Conservation (phyloP, 2,113 vertebrate genomes). For the Neolamprologus fasciatus region DNA sequence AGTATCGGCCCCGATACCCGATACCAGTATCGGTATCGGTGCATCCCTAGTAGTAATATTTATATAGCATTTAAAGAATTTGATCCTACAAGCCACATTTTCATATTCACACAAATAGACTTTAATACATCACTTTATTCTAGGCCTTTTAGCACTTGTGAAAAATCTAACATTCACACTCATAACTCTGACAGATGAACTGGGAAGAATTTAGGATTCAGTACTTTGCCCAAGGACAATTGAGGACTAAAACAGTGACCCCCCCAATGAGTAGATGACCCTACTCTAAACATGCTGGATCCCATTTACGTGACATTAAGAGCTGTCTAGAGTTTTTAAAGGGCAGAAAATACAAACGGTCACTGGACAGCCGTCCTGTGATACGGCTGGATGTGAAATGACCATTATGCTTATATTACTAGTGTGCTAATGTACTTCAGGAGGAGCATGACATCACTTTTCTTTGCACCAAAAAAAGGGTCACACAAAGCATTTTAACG, state of each 20-base stretch:
- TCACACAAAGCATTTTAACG: conserved; percentile 24
- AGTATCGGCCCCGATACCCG: too few relatives aligned
- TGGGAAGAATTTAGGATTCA: neutral
- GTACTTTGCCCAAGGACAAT: neutral
- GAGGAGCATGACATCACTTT: neutral
- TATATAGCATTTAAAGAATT: neutral
- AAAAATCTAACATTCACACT: neutral
- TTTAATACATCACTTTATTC: neutral
- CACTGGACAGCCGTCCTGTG: fast-evolving
- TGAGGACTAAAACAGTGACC: neutral
- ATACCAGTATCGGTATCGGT: too few relatives aligned
- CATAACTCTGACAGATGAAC: fast-evolving
- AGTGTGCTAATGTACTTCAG: neutral
- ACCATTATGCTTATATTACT: neutral
- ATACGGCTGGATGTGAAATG: neutral
- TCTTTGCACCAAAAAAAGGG: neutral
- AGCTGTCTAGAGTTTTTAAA: neutral
- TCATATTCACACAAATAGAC: neutral
- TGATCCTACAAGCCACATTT: neutral
- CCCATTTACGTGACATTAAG: neutral
- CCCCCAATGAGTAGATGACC: neutral
- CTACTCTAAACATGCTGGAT: neutral
- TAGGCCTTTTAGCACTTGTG: neutral
- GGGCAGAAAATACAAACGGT: neutral
- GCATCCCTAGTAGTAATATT: neutral